Evolutionary conservation across 2,113 vertebrate species (phyloP).

Genomic region (Sylvietta virens): DNA sequence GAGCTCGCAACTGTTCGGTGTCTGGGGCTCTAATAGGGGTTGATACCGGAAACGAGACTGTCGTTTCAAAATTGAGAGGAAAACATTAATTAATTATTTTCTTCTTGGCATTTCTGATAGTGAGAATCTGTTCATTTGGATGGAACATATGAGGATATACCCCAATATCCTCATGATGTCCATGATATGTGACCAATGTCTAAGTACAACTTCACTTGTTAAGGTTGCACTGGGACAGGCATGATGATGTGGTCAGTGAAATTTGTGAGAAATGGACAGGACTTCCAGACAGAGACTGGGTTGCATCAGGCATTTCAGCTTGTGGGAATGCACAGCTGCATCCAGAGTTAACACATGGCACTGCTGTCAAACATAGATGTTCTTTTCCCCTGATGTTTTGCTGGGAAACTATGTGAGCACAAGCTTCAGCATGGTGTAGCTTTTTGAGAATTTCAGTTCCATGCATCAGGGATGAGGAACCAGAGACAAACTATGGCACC

Average conservation of each 20-base stretch:
- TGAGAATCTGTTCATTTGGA: not conserved
- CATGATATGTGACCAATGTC: no score
- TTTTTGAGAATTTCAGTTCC: not conserved
- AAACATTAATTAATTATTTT: not conserved
- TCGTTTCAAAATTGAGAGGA: not conserved
- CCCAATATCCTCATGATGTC: not conserved
- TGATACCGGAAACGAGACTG: not conserved
- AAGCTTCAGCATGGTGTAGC: not conserved
- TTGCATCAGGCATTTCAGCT: not conserved
- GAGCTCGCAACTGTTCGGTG: fast-evolving
- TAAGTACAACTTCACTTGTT: not conserved
- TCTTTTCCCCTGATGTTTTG: not conserved
- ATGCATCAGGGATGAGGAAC: not conserved
- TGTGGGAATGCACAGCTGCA: not conserved
- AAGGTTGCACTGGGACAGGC: not conserved
- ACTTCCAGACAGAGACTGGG: not conserved
- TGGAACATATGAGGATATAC: not conserved
- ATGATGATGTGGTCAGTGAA: not conserved
- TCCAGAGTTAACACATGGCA: not conserved
- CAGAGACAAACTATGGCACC: not conserved
- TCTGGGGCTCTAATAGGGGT: not conserved
- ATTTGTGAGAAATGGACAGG: not conserved
- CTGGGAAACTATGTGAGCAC: not conserved
- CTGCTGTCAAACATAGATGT: not conserved
- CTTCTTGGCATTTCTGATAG: not conserved